These are phyloP conservation scores for Poecilia velifera DNA, from an alignment of 2,797 vertebrate species.

Conservation along the genomic window DNA sequence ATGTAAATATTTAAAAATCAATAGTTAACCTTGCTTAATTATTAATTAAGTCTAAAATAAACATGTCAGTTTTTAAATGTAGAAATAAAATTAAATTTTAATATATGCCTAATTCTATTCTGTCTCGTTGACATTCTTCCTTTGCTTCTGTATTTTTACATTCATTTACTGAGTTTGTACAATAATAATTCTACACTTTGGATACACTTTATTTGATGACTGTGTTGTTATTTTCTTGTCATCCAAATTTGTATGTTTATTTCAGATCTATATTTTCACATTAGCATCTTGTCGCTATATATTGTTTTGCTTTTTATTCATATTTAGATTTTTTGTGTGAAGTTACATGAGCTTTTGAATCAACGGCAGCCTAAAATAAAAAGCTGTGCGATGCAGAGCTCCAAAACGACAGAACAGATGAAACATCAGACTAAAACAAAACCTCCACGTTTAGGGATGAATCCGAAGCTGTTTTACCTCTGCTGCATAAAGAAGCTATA, in stretches of 20 bases:
- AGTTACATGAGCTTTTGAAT: neutral
- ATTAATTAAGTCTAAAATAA: neutral
- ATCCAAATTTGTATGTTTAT: neutral
- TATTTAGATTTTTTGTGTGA: neutral
- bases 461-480: neutral
- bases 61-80: neutral
- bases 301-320: neutral
- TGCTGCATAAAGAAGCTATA: neutral
- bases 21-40: neutral
- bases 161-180: neutral
- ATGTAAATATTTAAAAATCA: neutral
- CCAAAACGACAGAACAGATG: neutral
- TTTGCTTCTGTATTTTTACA: neutral
- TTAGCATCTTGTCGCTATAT: neutral
- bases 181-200: neutral
- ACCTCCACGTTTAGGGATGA: neutral
- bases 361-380: neutral
- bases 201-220: neutral
- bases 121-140: neutral
- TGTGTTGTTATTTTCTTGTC: neutral
- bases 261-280: neutral
- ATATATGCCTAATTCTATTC: neutral
- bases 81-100: neutral
- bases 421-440: neutral
- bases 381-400: neutral